Evolutionary conservation across 1,140 invertebrate genomes (phyloP).

Genomic region (Globodera rostochiensis): DNA sequence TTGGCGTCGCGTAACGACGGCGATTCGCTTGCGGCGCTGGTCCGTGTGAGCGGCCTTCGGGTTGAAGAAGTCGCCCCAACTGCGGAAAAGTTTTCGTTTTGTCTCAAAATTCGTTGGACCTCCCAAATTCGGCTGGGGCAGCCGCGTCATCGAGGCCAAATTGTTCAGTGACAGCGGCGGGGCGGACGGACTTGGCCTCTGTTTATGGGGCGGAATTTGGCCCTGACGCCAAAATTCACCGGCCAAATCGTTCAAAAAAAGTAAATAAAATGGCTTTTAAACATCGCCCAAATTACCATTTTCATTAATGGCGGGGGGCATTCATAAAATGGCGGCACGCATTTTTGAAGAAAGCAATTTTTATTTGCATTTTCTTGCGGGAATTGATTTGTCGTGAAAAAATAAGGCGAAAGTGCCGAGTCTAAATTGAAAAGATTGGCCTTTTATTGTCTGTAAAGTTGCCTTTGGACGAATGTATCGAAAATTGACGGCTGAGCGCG

Average conservation of each 20-base stretch:
- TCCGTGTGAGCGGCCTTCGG: slow-evolving; percentile 10
- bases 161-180: slow-evolving; percentile 31
- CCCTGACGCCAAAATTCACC: neutral
- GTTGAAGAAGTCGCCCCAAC: slow-evolving; percentile 22
- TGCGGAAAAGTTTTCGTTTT: neutral
- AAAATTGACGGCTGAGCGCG: neutral
- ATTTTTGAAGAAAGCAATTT: slow-evolving; percentile 12
- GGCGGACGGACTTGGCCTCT: slow-evolving; percentile 30
- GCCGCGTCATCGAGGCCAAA: slow-evolving; percentile 8
- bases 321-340: neutral
- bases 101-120: neutral
- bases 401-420: neutral
- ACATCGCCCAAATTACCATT: neutral
- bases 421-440: neutral
- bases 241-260: neutral
- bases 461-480: neutral
- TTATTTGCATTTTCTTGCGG: neutral
- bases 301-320: slow-evolving; percentile 17
- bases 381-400: neutral
- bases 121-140: slow-evolving; percentile 13
- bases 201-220: slow-evolving; percentile 15
- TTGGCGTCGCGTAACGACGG: neutral
- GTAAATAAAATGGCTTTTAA: neutral
- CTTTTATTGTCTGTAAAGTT: neutral
- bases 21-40: neutral